Evolutionary conservation across 2,888 invertebrate genomes (phyloP), one percentile per base, ranked within the genome.

Genomic region (Elegia similella): DNA sequence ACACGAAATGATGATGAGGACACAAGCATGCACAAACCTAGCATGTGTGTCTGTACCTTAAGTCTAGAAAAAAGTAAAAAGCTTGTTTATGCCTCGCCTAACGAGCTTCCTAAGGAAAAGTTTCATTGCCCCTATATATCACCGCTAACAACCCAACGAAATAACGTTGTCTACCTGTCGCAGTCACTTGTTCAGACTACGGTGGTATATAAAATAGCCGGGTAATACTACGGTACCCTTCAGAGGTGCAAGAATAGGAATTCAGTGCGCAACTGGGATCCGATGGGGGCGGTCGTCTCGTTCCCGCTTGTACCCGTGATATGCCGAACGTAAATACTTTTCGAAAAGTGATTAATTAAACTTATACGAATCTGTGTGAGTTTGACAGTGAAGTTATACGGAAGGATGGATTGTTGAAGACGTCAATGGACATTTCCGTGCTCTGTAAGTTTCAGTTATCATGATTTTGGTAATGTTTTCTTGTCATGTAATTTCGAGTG

Each of bases 181-280:
- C 42, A 56, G 62, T 52, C 57, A 48, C 60, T 55, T 16, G n/a
- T 55, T 60, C 43, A 23, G 62, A 58, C 55, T 38, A 53, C 53
- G 48, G 23, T 63, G 55, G 52, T 62, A 44, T 66, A 63, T 32
- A 42, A 74, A 67, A 62, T 55, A 53, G 74, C 50, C 58, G 78
- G 64, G 66, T 86, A 80, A 88, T 88, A 88, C 86, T 88, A 87
- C 88, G 85, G 87, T 78, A 86, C 73, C 60, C 68, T 61, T 32
- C 56, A 70, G 74, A 72, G 74, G 73, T 73, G 73, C 64, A 70
- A 72, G 72, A 63, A 70, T 68, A 69, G 72, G 69, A 46, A 46
- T 72, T 76, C 84, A 87, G 88, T 87, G 79, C 80, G 85, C 77
- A 68, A 70, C 70, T 61, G 62, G 61, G 55, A 64, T 61, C 63